Evolutionary conservation across 2,113 vertebrate species (phyloP).

Genomic region (Pycnonotus jocosus): DNA sequence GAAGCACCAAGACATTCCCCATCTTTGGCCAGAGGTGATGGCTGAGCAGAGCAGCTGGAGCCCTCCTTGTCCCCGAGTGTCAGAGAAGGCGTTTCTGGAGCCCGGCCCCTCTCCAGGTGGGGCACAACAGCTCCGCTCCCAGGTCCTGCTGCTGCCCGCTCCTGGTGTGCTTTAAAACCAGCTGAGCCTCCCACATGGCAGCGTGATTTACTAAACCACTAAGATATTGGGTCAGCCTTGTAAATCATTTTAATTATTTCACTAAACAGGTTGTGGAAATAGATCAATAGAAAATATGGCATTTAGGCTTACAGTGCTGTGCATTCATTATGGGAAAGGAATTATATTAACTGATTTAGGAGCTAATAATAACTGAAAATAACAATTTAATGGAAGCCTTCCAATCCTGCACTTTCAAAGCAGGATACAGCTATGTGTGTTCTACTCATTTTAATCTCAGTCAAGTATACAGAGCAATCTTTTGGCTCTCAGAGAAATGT

Average conservation of each 20-base stretch:
- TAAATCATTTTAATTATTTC: constrained; percentile 63
- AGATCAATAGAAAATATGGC: constrained; percentile 61
- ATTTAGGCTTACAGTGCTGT: constrained; percentile 34
- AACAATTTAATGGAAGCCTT: constrained; percentile 56
- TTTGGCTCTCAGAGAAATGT: constrained; percentile 7
- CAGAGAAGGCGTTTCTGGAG: rapidly evolving
- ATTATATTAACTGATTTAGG: constrained; percentile 61
- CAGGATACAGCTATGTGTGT: not conserved
- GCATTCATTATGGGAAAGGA: constrained; percentile 45
- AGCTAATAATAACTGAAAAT: constrained; percentile 53
- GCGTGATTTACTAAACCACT: constrained; percentile 52
- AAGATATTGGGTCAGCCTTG: constrained; percentile 52
- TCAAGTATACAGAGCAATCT: not conserved
- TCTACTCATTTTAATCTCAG: constrained; percentile 26
- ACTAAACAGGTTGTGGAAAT: constrained; percentile 60
- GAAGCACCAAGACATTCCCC: not conserved
- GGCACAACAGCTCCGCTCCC: not conserved
- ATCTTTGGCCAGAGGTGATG: not conserved
- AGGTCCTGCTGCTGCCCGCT: not conserved
- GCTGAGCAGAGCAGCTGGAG: not conserved
- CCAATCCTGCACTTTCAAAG: constrained; percentile 25
- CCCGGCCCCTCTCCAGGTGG: rapidly evolving
- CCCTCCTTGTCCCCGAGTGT: not conserved
- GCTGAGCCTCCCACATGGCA: not conserved
- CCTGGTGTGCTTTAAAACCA: not conserved